Conservation (phyloP, 2,113 vertebrate genomes). For the Anser brachyrhynchus region DNA sequence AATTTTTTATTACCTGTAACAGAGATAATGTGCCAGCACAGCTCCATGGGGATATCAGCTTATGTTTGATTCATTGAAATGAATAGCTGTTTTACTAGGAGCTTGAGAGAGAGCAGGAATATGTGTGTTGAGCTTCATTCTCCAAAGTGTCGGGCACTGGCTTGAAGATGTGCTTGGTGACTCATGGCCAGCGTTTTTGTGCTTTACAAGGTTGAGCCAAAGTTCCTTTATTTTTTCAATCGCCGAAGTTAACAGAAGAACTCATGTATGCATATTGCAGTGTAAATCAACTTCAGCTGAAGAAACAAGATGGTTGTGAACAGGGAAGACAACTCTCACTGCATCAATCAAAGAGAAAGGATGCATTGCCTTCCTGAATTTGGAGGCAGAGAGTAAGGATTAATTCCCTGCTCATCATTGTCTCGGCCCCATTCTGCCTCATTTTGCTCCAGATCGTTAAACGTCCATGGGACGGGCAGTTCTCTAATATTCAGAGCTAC, state of each 20-base stretch:
- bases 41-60: not conserved
- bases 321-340: not conserved
- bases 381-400: not conserved
- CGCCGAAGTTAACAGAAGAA: not conserved
- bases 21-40: not conserved
- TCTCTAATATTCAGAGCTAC: not conserved
- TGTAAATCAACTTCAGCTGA: not conserved
- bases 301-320: not conserved
- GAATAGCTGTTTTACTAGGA: not conserved
- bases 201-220: not conserved
- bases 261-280: not conserved
- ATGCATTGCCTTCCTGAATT: not conserved
- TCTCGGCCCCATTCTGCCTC: not conserved
- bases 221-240: not conserved
- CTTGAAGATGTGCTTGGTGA: not conserved
- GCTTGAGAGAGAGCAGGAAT: not conserved
- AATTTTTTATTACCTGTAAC: not conserved
- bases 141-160: not conserved
- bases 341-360: not conserved
- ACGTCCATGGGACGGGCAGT: not conserved
- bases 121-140: not conserved
- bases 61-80: not conserved
- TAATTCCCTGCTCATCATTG: not conserved
- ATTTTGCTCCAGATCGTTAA: not conserved
- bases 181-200: not conserved